Evolutionary conservation across 2,888 invertebrate genomes (phyloP).

Genomic region (Tethea ocularis): DNA sequence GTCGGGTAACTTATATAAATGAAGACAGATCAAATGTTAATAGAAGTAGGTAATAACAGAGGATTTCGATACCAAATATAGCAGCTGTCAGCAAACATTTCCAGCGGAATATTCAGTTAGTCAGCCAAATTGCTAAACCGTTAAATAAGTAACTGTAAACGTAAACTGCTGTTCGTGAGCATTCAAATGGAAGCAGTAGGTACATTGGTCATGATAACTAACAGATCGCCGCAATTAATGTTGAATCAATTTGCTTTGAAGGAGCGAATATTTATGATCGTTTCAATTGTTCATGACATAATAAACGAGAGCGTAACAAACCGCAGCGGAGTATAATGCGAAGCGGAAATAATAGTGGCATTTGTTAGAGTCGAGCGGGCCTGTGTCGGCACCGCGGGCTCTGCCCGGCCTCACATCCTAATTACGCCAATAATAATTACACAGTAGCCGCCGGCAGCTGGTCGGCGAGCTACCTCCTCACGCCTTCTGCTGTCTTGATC

Average conservation of each 20-base stretch:
- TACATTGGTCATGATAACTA: constrained; percentile 50
- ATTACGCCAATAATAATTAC: constrained; percentile 82
- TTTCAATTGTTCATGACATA: constrained; percentile 74
- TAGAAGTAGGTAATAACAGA: constrained; percentile 7
- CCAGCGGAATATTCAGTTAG: constrained; percentile 44
- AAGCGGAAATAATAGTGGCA: constrained; percentile 80
- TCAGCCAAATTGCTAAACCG: constrained; percentile 56
- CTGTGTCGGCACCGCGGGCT: constrained; percentile 71
- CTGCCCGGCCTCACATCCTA: constrained; percentile 75
- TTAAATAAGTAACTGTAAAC: constrained; percentile 68
- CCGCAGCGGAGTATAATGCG: constrained; percentile 67
- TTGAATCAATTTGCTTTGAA: constrained; percentile 70
- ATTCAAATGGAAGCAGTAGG: constrained; percentile 24
- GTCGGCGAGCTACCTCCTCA: constrained; percentile 41
- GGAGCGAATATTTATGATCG: constrained; percentile 68
- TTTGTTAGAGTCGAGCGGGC: constrained; percentile 64
- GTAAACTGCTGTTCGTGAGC: constrained; percentile 30
- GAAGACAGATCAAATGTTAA: constrained; percentile 26
- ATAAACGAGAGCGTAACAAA: constrained; percentile 72
- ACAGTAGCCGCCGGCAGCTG: constrained; percentile 72
- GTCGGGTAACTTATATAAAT: constrained; percentile 18
- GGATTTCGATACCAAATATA: constrained; percentile 30
- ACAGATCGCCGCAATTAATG: constrained; percentile 67
- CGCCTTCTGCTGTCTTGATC: constrained; percentile 55
- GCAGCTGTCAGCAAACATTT: constrained; percentile 37